Percentiles rank a stretch among this genome's conserved stretches.
Evolutionary conservation across 1,140 invertebrate species (phyloP).

Genomic region (Bombus soroeensis): DNA sequence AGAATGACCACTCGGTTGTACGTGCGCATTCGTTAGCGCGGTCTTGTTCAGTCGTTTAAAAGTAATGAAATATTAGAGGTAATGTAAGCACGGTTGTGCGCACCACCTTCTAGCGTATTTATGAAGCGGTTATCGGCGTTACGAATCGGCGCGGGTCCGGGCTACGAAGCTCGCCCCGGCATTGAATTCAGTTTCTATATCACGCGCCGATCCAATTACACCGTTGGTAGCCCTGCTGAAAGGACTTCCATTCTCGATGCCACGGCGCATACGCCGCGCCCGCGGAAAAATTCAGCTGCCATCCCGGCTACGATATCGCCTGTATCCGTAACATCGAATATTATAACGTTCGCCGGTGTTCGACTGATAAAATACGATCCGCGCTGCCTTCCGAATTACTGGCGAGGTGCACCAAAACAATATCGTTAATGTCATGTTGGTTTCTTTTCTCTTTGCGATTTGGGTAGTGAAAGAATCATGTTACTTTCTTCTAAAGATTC

Average conservation of each 20-base stretch:
- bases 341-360: background rate
- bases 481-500: too few relatives aligned
- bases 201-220: slow-evolving; percentile 55
- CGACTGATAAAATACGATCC: background rate
- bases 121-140: slow-evolving; percentile 65
- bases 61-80: slow-evolving; percentile 62
- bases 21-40: slow-evolving; percentile 35
- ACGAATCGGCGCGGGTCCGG: slow-evolving; percentile 45
- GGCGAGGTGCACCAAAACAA: background rate
- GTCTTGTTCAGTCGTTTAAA: slow-evolving; percentile 55
- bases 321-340: slow-evolving; percentile 13
- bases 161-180: background rate
- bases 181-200: slow-evolving; percentile 44
- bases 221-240: slow-evolving; percentile 41
- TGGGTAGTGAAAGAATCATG: too few relatives aligned
- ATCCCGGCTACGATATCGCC: background rate
- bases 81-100: slow-evolving; percentile 21
- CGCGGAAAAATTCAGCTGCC: slow-evolving; percentile 26
- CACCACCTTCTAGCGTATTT: slow-evolving; percentile 60
- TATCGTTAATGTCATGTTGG: background rate
- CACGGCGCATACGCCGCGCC: background rate
- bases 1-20: background rate
- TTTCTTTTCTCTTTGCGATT: too few relatives aligned
- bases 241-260: slow-evolving; percentile 14
- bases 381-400: background rate